Evolutionary conservation across 1,140 invertebrate species (phyloP).

Genomic region (Psix sp.): DNA sequence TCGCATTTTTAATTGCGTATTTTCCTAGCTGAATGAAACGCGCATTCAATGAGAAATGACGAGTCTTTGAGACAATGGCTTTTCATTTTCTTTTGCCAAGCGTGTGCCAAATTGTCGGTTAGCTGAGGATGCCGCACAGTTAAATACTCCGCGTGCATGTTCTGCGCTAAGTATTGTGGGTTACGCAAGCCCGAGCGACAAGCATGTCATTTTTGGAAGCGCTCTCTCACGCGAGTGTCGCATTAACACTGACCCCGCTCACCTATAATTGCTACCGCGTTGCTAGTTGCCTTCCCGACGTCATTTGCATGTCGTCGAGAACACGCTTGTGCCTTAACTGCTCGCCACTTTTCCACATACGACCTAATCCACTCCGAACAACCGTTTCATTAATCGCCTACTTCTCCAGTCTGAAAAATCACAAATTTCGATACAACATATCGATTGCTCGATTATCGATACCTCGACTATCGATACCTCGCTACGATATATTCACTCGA

Average conservation of each 20-base stretch:
- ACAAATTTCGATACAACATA: no score
- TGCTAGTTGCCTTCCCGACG: slow-evolving; percentile 51
- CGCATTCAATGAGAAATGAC: background rate
- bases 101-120: slow-evolving; percentile 69
- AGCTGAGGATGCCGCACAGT: slow-evolving; percentile 41
- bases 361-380: no score
- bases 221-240: slow-evolving; percentile 73
- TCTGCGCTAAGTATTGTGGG: slow-evolving; percentile 56
- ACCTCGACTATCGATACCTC: no score
- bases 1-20: no score
- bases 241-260: slow-evolving; percentile 76
- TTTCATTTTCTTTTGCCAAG: slow-evolving; percentile 65
- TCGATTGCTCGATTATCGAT: no score
- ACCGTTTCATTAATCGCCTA: no score
- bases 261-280: slow-evolving; percentile 73
- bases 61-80: slow-evolving; percentile 11
- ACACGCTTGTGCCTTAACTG: no score
- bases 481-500: no score
- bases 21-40: no score
- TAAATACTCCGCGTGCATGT: slow-evolving; percentile 61
- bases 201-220: slow-evolving; percentile 75
- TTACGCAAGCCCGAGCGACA: slow-evolving; percentile 69
- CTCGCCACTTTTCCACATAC: no score
- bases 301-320: slow-evolving; percentile 56
- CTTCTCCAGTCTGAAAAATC: no score